These are phyloP conservation scores for Taenaris catops DNA, from an alignment of 2,888 invertebrate genomes.

Conservation along the genomic window DNA sequence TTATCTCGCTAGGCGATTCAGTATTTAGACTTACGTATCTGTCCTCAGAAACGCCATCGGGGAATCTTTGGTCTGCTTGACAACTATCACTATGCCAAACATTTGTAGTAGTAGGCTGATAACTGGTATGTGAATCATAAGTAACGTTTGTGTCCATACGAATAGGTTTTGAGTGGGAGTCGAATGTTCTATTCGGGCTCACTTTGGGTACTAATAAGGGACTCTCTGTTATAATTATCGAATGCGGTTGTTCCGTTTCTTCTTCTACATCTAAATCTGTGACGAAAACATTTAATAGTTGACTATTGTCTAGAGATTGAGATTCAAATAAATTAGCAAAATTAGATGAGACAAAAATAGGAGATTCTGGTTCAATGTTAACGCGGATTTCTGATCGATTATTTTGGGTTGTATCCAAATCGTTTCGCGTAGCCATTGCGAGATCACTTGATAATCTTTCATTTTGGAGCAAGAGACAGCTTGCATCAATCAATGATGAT, in stretches of 20 bases:
- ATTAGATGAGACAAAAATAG: conserved; percentile 47
- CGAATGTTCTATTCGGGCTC: conserved; percentile 40
- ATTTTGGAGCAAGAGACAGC: conserved; percentile 44
- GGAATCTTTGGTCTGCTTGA: conserved; percentile 16
- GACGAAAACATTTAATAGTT: conserved; percentile 41
- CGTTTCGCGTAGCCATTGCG: conserved; percentile 26
- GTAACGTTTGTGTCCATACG: conserved; percentile 35
- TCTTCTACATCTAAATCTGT: conserved; percentile 55
- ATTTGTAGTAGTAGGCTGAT: conserved; percentile 19
- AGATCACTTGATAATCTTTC: conserved; percentile 49
- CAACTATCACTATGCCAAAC: conserved; percentile 20
- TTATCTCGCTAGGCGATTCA: conserved; percentile 1
- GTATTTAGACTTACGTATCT: conserved; percentile 1
- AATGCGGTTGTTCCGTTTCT: conserved; percentile 68
- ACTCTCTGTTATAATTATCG: conserved; percentile 64
- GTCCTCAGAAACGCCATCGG: conserved; percentile 22
- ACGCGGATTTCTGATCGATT: conserved; percentile 33
- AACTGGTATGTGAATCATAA: conserved; percentile 39
- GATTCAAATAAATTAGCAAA: conserved; percentile 60
- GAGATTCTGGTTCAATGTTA: conserved; percentile 35
- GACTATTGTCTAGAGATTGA: conserved; percentile 43
- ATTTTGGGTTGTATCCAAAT: conserved; percentile 31
- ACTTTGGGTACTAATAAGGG: conserved; percentile 42
- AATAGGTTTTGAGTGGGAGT: conserved; percentile 36
- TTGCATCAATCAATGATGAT: conserved; percentile 50